Evolutionary conservation across 1,140 invertebrate genomes (phyloP).

Genomic region (Solenopsis invicta): DNA sequence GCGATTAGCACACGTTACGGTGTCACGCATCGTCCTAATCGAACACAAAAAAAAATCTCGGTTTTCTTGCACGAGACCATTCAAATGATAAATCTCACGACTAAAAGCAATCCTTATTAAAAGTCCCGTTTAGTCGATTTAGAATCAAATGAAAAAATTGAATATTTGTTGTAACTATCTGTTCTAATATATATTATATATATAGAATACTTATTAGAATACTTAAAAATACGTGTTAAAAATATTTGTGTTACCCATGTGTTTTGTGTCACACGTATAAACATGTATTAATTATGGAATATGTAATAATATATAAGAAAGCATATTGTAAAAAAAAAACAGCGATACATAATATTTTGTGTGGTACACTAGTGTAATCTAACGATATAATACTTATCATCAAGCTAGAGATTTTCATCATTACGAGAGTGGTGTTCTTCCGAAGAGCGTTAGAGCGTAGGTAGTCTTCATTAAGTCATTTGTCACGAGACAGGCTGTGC

Average conservation of each 20-base stretch:
- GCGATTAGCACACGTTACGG: not conserved
- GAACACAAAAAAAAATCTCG: not conserved
- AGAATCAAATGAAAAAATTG: not conserved
- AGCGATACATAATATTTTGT: not conserved
- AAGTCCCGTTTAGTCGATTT: not conserved
- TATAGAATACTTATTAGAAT: not conserved
- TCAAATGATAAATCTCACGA: not conserved
- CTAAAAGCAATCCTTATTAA: not conserved
- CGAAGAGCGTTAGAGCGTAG: not conserved
- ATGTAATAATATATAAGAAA: not conserved
- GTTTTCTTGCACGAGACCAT: too few relatives aligned
- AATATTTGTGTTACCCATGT: not conserved
- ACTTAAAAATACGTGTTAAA: not conserved
- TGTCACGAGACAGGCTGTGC: not conserved
- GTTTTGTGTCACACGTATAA: not conserved
- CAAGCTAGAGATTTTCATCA: not conserved
- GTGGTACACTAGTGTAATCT: too few relatives aligned
- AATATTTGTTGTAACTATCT: not conserved
- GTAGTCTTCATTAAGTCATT: slow-evolving; percentile 37
- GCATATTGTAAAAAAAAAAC: not conserved
- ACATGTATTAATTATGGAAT: not conserved
- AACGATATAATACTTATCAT: not conserved
- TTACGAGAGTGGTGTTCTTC: slow-evolving; percentile 23
- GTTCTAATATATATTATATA: not conserved
- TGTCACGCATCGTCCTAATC: not conserved